Evolutionary conservation across 2,888 invertebrate genomes (phyloP), one percentile per base, ranked within the genome.

Genomic region (Lycophotia porphyrea): DNA sequence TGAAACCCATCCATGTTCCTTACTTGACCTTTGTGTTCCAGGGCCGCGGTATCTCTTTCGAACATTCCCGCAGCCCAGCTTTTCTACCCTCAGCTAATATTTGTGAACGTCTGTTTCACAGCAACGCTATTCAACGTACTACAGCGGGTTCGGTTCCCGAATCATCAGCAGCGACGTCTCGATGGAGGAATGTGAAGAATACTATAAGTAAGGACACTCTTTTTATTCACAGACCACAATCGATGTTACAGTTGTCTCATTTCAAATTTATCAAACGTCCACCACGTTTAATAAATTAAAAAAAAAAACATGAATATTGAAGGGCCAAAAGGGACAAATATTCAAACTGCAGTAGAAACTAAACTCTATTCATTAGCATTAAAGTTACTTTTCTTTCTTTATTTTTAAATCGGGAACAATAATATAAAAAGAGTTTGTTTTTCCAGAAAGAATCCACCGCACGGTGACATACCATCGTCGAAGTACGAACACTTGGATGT

Each of bases 111-210:
- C 31, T 63, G 73, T 74, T 69, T 94, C 92, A 1, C 94, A 97
- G 97, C 97, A 97, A 93, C 94, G 97, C 31, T 97, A 97, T 91
- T 91, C 93, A 1, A 94, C 96, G 31, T 97, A 97, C 92, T 92
- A 96, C 83, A 95, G 95, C 85, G 97, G 97, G 27, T 96, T 97
- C 87, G 97, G 97, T 24, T 94, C 96, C 39, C 96, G 97, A 66
- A 94, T 97, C 39, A 93, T 95, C 44, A 94, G 93, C 80, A 96
- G 96, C 13, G 97, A 97, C 76, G 94, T 97, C 8, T 95, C 97
- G 9, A 92, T 97, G 92, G 97, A 97, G 71, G 97, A 97, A 63
- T 97, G 97, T 78, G 97, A 97, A 90, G 97, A 97, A 52, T 94
- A 94, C 82, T 89, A 94, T 86, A 95, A 95, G 95, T 95, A 87